A percentile compares a stretch with the other conserved stretches of the same genome.
Conservation (phyloP, 2,888 invertebrate genomes). For the Ptychoptera contaminata region DNA sequence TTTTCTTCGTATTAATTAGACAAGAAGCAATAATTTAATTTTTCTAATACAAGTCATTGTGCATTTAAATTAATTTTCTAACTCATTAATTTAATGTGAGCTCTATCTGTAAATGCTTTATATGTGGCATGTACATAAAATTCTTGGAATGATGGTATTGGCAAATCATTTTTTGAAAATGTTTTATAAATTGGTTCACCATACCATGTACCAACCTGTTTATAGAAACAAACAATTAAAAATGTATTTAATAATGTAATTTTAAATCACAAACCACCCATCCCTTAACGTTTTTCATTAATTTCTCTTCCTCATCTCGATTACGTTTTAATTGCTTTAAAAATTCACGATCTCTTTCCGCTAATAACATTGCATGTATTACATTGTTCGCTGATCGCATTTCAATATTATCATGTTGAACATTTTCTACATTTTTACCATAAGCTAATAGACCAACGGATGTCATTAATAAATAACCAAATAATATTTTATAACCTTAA, state of each 20-base stretch:
- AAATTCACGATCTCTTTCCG: constrained; percentile 73
- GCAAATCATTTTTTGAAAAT: constrained; percentile 41
- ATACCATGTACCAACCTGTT: constrained; percentile 54
- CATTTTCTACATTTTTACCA: constrained; percentile 34
- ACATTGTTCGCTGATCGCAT: constrained; percentile 62
- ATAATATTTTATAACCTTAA: constrained; percentile 46
- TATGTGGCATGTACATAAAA: constrained; percentile 51
- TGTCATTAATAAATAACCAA: constrained; percentile 42
- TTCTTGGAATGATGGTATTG: constrained; percentile 49
- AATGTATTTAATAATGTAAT: neutral
- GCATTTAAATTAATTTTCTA: no score
- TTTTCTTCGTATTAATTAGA: no score
- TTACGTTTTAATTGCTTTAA: constrained; percentile 64
- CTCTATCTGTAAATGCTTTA: constrained; percentile 35
- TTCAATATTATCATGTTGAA: constrained; percentile 47
- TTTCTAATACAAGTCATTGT: no score
- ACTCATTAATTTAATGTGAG: constrained; percentile 30
- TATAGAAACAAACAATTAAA: neutral
- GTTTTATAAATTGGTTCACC: constrained; percentile 70
- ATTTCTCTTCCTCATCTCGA: constrained; percentile 66
- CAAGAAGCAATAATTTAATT: no score
- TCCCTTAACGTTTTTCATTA: constrained; percentile 81
- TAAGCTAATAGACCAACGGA: constrained; percentile 41
- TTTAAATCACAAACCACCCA: constrained; percentile 48
- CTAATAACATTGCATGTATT: constrained; percentile 57